These are phyloP conservation scores for Zosterops japonicus DNA, from an alignment of 2,113 vertebrate genomes.

Conservation along the genomic window DNA sequence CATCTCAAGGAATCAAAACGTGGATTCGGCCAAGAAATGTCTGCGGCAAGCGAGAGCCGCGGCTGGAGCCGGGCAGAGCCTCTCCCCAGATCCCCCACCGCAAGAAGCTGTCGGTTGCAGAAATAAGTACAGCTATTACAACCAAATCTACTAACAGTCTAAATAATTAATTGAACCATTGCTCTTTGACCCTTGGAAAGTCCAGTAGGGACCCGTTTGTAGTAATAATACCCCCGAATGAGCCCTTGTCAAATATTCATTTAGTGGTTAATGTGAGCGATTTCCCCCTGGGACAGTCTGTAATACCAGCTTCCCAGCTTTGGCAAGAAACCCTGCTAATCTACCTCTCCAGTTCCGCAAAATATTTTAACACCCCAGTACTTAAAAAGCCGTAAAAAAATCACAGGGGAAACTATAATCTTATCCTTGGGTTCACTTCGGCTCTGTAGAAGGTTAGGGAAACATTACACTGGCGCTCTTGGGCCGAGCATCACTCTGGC, in stretches of 20 bases:
- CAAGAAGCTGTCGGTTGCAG: constrained; percentile 72
- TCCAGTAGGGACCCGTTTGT: constrained; percentile 89
- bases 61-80: constrained; percentile 24
- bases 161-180: constrained; percentile 95
- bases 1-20: not conserved
- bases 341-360: constrained; percentile 79
- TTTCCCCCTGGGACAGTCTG: constrained; percentile 86
- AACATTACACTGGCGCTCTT: constrained; percentile 8
- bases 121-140: constrained; percentile 84
- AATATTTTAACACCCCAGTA: constrained; percentile 78
- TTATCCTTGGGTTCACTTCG: constrained; percentile 73
- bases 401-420: constrained; percentile 75
- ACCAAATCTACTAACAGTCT: constrained; percentile 88
- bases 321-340: constrained; percentile 90
- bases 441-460: constrained; percentile 43
- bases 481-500: constrained; percentile 18
- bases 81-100: constrained; percentile 72
- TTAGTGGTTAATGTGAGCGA: constrained; percentile 96
- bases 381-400: constrained; percentile 78
- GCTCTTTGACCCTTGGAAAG: constrained; percentile 92
- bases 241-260: constrained; percentile 99
- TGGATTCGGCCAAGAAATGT: not conserved
- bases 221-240: constrained; percentile 92
- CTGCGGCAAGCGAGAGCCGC: not conserved
- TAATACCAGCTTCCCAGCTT: constrained; percentile 84